Evolutionary conservation across 2,888 invertebrate genomes (phyloP).

Genomic region (Rutpela maculata): DNA sequence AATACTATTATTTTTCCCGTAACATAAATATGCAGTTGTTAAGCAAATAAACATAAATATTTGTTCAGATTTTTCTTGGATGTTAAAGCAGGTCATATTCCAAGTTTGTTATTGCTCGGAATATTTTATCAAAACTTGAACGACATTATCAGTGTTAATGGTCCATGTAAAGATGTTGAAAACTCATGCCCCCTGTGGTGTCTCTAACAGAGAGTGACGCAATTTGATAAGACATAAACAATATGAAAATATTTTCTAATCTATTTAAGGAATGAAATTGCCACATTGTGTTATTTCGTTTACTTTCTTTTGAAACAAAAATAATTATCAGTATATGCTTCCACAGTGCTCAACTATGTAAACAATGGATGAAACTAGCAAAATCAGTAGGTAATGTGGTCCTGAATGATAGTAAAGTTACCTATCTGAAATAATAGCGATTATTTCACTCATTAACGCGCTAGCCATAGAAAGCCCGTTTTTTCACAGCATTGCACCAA

Average conservation of each 20-base stretch:
- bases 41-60: constrained; percentile 25
- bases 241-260: background rate
- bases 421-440: too few species aligned
- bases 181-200: constrained; percentile 22
- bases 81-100: constrained; percentile 18
- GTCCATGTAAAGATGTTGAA: constrained; percentile 16
- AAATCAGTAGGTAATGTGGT: too few species aligned
- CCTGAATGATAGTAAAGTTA: too few species aligned
- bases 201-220: background rate
- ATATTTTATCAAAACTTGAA: constrained; percentile 14
- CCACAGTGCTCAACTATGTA: too few species aligned
- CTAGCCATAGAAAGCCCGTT: too few species aligned
- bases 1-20: constrained; percentile 37
- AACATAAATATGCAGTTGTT: constrained; percentile 27
- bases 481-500: too few species aligned
- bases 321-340: too few species aligned
- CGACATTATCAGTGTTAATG: constrained; percentile 13
- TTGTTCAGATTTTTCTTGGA: constrained; percentile 13
- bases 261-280: too few species aligned
- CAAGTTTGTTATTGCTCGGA: constrained; percentile 25
- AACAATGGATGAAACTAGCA: too few species aligned
- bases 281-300: too few species aligned
- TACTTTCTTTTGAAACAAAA: too few species aligned
- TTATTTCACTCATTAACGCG: too few species aligned
- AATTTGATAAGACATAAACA: background rate